A percentile compares a stretch with the other conserved stretches of the same genome.
Conservation (phyloP, 2,797 vertebrate species). For the Centroberyx gerrardi region DNA sequence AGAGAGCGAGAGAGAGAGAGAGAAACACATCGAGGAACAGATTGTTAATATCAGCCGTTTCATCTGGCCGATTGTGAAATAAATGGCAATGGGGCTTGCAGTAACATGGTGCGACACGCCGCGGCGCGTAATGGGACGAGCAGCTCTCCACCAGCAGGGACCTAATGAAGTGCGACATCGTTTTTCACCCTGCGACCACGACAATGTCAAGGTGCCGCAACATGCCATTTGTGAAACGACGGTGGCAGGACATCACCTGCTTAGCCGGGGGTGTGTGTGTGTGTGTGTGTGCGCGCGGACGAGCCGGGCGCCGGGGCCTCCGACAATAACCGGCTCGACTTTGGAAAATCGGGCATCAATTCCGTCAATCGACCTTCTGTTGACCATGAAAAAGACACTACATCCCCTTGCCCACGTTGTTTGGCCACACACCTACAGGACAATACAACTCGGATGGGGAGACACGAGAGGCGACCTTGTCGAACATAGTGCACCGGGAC, state of each 20-base stretch:
- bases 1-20: constrained; percentile 51
- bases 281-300: constrained; percentile 35
- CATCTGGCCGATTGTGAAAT: constrained; percentile 89
- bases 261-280: constrained; percentile 63
- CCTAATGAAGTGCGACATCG: constrained; percentile 89
- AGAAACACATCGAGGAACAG: constrained; percentile 89
- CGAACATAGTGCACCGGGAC: constrained; percentile 76
- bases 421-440: constrained; percentile 75
- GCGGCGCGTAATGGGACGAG: constrained; percentile 87
- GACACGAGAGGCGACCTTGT: constrained; percentile 79
- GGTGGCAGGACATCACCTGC: constrained; percentile 82
- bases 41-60: constrained; percentile 91
- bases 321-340: constrained; percentile 66
- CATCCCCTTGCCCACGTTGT: constrained; percentile 41
- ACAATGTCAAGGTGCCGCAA: constrained; percentile 86
- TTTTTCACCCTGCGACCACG: constrained; percentile 86
- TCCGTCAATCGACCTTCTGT: constrained; percentile 78
- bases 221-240: constrained; percentile 83
- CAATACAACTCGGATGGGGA: constrained; percentile 67
- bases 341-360: constrained; percentile 77
- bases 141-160: constrained; percentile 83
- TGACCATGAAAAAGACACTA: constrained; percentile 65
- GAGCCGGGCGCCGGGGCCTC: constrained; percentile 67
- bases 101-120: constrained; percentile 85
- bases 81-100: constrained; percentile 91